These are phyloP conservation scores for Drosophila parthenogenetica DNA, from an alignment of 2,888 invertebrate species.

Conservation along the genomic window DNA sequence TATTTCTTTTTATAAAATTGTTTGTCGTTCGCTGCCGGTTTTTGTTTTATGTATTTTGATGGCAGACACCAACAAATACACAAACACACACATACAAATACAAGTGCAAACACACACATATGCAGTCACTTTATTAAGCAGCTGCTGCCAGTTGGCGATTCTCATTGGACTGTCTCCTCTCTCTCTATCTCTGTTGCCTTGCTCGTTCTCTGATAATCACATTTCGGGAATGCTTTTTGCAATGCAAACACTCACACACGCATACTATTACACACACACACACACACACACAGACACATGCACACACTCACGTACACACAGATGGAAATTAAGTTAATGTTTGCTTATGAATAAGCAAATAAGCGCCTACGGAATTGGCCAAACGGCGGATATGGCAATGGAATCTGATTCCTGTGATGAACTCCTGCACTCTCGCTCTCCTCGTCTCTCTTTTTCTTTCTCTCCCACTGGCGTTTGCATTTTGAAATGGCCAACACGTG, in stretches of 20 bases:
- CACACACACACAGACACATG: conserved; percentile 13
- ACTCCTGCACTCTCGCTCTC: conserved; percentile 27
- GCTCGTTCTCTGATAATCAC: conserved; percentile 68
- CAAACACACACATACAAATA: background rate
- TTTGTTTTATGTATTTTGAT: conserved; percentile 42
- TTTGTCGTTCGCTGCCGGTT: conserved; percentile 14
- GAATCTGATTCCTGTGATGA: conserved; percentile 60
- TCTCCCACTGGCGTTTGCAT: conserved; percentile 66
- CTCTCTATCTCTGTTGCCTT: background rate
- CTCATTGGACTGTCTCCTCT: conserved; percentile 27
- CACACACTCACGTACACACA: conserved; percentile 18
- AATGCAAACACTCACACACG: conserved; percentile 27
- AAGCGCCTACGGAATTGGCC: conserved; percentile 71
- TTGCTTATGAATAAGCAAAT: conserved; percentile 84
- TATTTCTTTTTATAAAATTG: conserved; percentile 30
- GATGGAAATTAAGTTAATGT: conserved; percentile 84
- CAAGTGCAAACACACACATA: conserved; percentile 5
- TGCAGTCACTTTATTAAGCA: conserved; percentile 64
- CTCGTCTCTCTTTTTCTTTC: conserved; percentile 11
- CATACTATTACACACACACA: conserved; percentile 8
- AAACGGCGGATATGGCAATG: conserved; percentile 36
- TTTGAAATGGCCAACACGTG: conserved; percentile 82
- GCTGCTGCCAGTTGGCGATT: conserved; percentile 58
- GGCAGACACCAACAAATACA: conserved; percentile 20
- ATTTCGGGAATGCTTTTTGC: conserved; percentile 75